Evolutionary conservation across 2,113 vertebrate species (phyloP).

Genomic region (Corythaixoides concolor): DNA sequence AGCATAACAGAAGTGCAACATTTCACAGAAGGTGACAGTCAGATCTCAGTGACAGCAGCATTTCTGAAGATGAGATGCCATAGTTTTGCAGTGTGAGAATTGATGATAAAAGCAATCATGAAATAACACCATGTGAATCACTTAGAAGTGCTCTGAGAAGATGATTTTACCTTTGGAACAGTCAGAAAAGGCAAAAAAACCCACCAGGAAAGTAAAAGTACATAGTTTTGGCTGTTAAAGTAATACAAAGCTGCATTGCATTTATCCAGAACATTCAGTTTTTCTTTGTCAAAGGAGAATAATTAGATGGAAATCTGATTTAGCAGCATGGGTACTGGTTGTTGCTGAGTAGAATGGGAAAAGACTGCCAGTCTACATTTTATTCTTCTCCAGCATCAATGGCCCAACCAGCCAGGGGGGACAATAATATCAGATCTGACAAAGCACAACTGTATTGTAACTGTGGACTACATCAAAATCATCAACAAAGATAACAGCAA

Average conservation of each 20-base stretch:
- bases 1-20: neutral
- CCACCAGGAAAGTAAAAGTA: neutral
- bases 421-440: neutral
- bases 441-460: neutral
- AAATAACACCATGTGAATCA: neutral
- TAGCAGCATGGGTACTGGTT: neutral
- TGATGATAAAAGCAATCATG: neutral
- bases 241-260: neutral
- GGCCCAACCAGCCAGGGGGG: neutral
- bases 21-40: neutral
- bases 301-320: neutral
- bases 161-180: neutral
- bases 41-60: neutral
- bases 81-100: neutral
- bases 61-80: neutral
- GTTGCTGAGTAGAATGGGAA: neutral
- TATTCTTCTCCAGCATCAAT: neutral
- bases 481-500: neutral
- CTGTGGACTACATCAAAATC: neutral
- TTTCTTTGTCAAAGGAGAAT: neutral
- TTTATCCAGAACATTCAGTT: neutral
- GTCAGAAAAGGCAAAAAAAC: neutral
- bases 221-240: neutral
- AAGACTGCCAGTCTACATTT: neutral
- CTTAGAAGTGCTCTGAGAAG: neutral